Evolutionary conservation across 2,888 invertebrate species (phyloP), one percentile per base, ranked within the genome.

Genomic region (Steromphala cineraria): DNA sequence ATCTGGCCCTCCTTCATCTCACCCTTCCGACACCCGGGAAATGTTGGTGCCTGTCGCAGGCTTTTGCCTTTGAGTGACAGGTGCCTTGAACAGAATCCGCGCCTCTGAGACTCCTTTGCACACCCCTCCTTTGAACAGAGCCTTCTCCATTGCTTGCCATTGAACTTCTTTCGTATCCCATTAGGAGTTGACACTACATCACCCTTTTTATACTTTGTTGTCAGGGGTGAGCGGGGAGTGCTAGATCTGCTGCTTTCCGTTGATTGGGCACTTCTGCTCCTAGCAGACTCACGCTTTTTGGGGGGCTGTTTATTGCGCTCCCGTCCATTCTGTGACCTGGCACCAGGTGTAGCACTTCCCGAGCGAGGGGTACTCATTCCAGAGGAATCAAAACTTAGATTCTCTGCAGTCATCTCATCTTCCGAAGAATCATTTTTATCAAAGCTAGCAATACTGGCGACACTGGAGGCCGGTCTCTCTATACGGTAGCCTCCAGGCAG

Each of bases 91-190:
- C 99, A 99, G 94, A 95, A 99, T 55, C 99, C 99, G 87, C 98
- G 95, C 55, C 99, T 95, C 94, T 99, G 99, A 91, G 99, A 99
- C 95, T 99, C 99, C 94, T 98, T 98, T 53, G 96, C 96, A 94
- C 99, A 99, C 80, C 97, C 97, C 91, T 97, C 97, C 93, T 97
- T 97, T 82, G 98, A 98, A 94, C 99, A 99, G 85, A 99, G 95
- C 90, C 99, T 95, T 84, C 99, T 95, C 99, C 99, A 99, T 94
- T 99, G 99, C 94, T 99, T 99, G 53, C 99, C 99, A 94, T 99
- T 99, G 94, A 98, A 99, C 94, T 99, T 99, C 95, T 99, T 99
- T 17, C 99, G 95, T 90, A 99, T 98, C 86, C 99, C 99, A 89
- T 97, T 97, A 3, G 98, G 97, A 75, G 97, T 97, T 4, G 96